phyloP scores from a whole-genome alignment of 1,140 invertebrate species.

The Trissolcus basalis region DNA sequence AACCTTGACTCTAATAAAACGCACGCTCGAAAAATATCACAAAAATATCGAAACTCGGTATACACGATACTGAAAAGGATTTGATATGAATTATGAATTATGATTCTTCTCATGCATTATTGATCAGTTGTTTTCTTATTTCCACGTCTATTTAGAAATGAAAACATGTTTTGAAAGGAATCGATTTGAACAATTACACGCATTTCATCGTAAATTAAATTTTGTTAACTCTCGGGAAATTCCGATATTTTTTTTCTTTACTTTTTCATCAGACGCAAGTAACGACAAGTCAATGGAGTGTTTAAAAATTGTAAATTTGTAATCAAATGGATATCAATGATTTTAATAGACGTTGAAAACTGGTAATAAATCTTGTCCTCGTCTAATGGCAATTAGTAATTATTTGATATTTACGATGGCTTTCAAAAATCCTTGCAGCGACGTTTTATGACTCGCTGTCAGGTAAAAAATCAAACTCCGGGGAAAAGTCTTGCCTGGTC shows the following conservation, averaged over 20 bases:
- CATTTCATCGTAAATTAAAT: too few species aligned
- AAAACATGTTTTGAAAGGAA: neutral
- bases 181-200: neutral
- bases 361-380: conserved; percentile 41
- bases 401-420: conserved; percentile 56
- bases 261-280: too few species aligned
- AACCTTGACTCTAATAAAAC: conserved; percentile 51
- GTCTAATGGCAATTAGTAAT: conserved; percentile 55
- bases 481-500: conserved; percentile 26
- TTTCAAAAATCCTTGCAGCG: conserved; percentile 52
- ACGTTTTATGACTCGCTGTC: conserved; percentile 49
- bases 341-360: conserved; percentile 42
- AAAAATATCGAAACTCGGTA: conserved; percentile 8
- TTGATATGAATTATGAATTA: conserved; percentile 14
- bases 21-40: conserved; percentile 16
- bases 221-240: neutral
- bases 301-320: too few species aligned
- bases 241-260: too few species aligned
- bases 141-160: conserved; percentile 2
- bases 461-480: conserved; percentile 43
- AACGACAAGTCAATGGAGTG: too few species aligned
- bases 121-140: conserved; percentile 16
- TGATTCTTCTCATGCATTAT: conserved; percentile 24
- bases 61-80: conserved; percentile 25
- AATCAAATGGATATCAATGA: conserved; percentile 13